Evolutionary conservation across 2,888 invertebrate species (phyloP).

Genomic region (Lasioglossum zephyrum): DNA sequence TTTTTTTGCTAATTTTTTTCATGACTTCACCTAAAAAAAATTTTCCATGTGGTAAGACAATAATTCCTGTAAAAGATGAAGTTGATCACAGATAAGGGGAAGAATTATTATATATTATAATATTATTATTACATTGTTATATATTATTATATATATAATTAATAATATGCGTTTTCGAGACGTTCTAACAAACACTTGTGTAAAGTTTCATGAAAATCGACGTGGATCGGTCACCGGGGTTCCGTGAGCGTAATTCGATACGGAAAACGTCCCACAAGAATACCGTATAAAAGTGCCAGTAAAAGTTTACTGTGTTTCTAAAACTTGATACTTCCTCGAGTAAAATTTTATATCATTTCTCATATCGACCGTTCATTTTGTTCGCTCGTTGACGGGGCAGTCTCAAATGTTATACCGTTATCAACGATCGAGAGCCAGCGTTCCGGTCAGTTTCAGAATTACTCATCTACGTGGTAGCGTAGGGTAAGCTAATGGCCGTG

Average conservation of each 20-base stretch:
- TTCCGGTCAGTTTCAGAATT: constrained; percentile 60
- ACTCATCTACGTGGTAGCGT: constrained; percentile 36
- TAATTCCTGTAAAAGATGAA: no score
- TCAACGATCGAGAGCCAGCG: constrained; percentile 36
- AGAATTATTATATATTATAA: no score
- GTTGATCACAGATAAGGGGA: no score
- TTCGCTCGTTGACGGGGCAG: constrained; percentile 23
- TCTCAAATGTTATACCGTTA: constrained; percentile 49
- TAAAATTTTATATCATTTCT: constrained; percentile 2
- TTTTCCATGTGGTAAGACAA: no score
- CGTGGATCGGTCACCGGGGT: no score
- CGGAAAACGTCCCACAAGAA: neutral
- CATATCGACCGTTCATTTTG: neutral
- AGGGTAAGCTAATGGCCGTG: constrained; percentile 41
- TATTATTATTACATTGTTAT: no score
- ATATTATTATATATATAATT: no score
- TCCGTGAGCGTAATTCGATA: neutral
- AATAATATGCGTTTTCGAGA: no score
- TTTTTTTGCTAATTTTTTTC: no score
- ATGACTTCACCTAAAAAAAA: no score
- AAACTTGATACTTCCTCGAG: neutral
- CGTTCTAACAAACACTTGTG: no score
- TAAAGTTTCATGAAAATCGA: no score
- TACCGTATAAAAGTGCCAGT: neutral
- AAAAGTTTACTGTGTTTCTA: neutral